Base-by-base conservation (phyloP, 2,113 vertebrate genomes). In the Lagopus muta region DNA sequence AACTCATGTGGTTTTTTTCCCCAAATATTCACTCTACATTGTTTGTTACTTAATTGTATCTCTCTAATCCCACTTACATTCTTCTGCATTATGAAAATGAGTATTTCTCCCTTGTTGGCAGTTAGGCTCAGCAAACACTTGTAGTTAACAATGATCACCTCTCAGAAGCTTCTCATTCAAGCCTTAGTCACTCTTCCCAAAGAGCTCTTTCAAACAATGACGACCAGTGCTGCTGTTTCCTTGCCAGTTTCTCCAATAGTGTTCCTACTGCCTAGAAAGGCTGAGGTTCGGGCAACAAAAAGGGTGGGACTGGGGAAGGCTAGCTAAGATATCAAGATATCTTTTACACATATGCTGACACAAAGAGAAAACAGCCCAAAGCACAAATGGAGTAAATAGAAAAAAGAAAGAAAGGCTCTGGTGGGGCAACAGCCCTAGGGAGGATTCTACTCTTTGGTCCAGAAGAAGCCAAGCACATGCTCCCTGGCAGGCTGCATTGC, bases 301-400 rank as follows among this genome's bases (percentile, higher is more conserved):
- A 4, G 8, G 19, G 13, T 34, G 13, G 86, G 45, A 60, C 8
- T 64, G 45, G 18, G 32, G 32, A 90, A 86, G 13, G 19, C 45
- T 55, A 60, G 27, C 50, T 77, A 82, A 80, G 79, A 90, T 82
- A 88, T 67, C 55, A 86, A 77, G 34, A 38, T 38, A 38, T 38
- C 30, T 76, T 92, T 91, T 27, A 76, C 69, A 78, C 70, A 73
- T 62, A 93, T 20, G 22, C 32, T 94, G 92, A 74, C 72, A 94
- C 93, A 96, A 93, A 64, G 75, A 61, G 72, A 93, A 93, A 94
- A 93, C 67, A 94, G 92, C 91, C 89, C 55, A 82, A 73, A 93
- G 92, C 84, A 0, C 62, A 91, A 14, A 28, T 1, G 0, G 73
- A 91, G 89, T 62, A 93, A 89, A 85, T 89, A 92, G 67, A 85